Base-by-base conservation (phyloP, 1,140 invertebrate genomes). In the Leptinotarsa defecta region DNA sequence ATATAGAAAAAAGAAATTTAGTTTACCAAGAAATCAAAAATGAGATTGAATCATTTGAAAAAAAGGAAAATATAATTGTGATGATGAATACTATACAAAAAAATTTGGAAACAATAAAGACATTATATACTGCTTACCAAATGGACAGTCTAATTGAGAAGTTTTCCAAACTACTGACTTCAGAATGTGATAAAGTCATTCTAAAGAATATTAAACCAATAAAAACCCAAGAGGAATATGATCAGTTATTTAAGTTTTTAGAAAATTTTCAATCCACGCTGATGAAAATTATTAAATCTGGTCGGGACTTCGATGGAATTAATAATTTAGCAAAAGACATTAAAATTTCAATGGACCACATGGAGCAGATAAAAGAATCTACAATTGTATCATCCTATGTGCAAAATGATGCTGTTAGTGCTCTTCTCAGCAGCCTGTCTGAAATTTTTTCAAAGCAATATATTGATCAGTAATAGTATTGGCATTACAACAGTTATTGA, bases 191-290 rank as follows among this genome's bases (percentile, higher is more conserved):
- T 72, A 17, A 64, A 34, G 48, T 77, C 22, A 68, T 49, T 68
- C 43, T 72, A 15, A 48, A 70, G 43, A 77, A 77, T 65, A 63
- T 77, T 34, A 71, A 75, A 72, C 63, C 70, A 17, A 71, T 75
- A 20, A 68, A 67, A 20, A 74, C 69, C 15, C 73, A 75, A 57
- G 62, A 75, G 48, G 73, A 77, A 63, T 77, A 75, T 77, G 65
- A 77, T 69, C 57, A 73, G 13, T 70, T 77, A 52, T 68, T 77
- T 11, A 48, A 20, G 3, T 34, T 65, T 4, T 71, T 77, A 48
- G 20, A 63, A 6, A 71, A 52, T 48, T 61, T 77, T 6, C 63
- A 48, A 6, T 13, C n/a, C 48, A 19, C 61, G 0, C 13, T 68
- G 15, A 57, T 49, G 61, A 77, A 71, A 73, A 71, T 77, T 71